Base-by-base conservation (phyloP, 2,113 vertebrate genomes). In the Martes martes region DNA sequence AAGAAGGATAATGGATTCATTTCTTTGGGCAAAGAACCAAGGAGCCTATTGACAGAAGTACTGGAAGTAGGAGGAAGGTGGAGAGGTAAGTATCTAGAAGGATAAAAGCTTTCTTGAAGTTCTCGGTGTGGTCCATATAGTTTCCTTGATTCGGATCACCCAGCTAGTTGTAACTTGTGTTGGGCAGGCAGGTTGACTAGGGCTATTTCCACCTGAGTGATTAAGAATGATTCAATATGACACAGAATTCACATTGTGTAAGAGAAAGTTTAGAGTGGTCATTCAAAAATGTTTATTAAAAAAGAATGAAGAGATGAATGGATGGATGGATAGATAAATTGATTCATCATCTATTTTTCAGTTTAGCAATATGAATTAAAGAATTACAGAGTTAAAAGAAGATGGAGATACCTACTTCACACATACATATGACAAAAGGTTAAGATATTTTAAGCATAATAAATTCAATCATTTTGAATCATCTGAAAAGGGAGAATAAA, bases 71-170 rank as follows among this genome's bases (percentile, higher is more conserved):
- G 52, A 95, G 55, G 10, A 79, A 63, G 21, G 10, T 21, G 81
- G 19, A 85, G 13, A 94, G 33, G 14, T 28, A 78, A 82, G 71
- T 23, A 39, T 55, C 3, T 10, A 76, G 31, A 71, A 71, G 81
- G 65, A 79, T 19, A 6, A 76, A 81, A 81, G 15, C 23, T 55
- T 76, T 80, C 11, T 69, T 0, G 4, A 16, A 26, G 7, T 21
- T 50, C 52, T 39, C 28, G 33, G 0, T 2, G 0, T 24, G n/a
- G 47, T 11, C 28, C 42, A n/a, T 0, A 5, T 73, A 36, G 5
- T 79, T 83, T 83, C 15, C 61, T 80, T 59, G 47, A 55, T 80
- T 65, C 7, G 13, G 31, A 80, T 18, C 11, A 55, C 2, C 10
- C 39, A 45, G 31, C 3, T 11, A 50, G 39, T 36, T 52, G 1